A percentile compares a stretch with the other conserved stretches of the same genome.
These are phyloP conservation scores for Lepetodrilus schrolli DNA, from an alignment of 2,888 invertebrate genomes.

Conservation along the genomic window DNA sequence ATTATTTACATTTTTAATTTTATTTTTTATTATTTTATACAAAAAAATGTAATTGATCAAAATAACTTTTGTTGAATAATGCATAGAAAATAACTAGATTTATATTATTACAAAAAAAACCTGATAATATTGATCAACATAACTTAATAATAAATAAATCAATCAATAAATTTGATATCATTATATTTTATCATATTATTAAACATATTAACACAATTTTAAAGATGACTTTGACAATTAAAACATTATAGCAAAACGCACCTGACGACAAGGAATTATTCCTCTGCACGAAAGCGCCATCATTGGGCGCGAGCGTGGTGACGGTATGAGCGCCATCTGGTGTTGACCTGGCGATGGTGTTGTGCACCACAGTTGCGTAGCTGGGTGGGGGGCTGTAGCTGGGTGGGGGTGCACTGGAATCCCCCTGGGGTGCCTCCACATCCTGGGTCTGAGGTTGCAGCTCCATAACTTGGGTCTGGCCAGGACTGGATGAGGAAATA, in stretches of 20 bases:
- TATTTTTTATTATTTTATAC: too few relatives aligned
- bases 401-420: slow-evolving; percentile 58
- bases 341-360: slow-evolving; percentile 77
- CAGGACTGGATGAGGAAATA: slow-evolving; percentile 48
- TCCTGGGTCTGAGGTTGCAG: slow-evolving; percentile 52
- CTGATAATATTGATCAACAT: background rate
- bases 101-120: background rate
- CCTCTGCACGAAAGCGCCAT: slow-evolving; percentile 53
- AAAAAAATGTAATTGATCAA: too few relatives aligned
- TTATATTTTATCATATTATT: background rate
- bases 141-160: too few relatives aligned
- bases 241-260: too few relatives aligned
- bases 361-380: slow-evolving; percentile 66
- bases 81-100: background rate
- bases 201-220: background rate
- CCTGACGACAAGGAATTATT: slow-evolving; percentile 41
- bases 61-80: too few relatives aligned
- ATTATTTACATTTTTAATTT: too few relatives aligned
- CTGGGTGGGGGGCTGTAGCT: slow-evolving; percentile 53
- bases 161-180: too few relatives aligned
- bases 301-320: slow-evolving; percentile 74
- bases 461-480: slow-evolving; percentile 65
- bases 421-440: slow-evolving; percentile 37
- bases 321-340: slow-evolving; percentile 76
- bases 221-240: background rate